A percentile compares a stretch with the other conserved stretches of the same genome.
Conservation (phyloP, 2,113 vertebrate species). For the Thymallus thymallus region DNA sequence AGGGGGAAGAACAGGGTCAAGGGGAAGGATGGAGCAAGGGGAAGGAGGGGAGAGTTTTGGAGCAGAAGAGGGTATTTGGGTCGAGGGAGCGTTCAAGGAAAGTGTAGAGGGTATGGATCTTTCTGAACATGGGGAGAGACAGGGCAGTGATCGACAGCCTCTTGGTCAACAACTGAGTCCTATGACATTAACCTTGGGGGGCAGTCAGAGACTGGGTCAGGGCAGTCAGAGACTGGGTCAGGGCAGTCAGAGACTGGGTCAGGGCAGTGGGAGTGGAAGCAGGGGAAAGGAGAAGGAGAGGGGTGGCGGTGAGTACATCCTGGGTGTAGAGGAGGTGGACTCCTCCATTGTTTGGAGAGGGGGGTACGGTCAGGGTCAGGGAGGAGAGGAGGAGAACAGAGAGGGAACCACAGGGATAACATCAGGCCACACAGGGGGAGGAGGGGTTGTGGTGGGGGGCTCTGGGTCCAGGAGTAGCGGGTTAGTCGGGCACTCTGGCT, state of each 20-base stretch:
- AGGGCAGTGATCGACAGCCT: neutral
- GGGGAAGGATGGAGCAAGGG: neutral
- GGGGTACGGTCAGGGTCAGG: neutral
- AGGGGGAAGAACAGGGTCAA: conserved; percentile 14
- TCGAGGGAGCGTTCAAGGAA: conserved; percentile 9
- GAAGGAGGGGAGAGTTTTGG: neutral
- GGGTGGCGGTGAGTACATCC: neutral
- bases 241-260: neutral
- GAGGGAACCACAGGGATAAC: neutral
- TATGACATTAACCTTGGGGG: neutral
- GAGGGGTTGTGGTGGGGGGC: too few relatives aligned
- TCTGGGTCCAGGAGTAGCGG: too few relatives aligned
- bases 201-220: neutral
- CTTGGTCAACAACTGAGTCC: neutral
- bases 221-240: too few relatives aligned
- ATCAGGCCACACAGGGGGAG: neutral
- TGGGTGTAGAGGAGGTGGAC: conserved; percentile 36
- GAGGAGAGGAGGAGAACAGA: neutral
- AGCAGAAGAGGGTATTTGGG: neutral
- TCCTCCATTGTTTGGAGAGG: conserved; percentile 3
- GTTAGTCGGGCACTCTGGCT: too few relatives aligned
- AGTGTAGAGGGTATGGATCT: neutral
- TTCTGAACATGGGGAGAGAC: neutral
- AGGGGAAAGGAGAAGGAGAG: neutral
- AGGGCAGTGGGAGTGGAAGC: neutral